Evolutionary conservation across 2,113 vertebrate genomes (phyloP), one percentile per base, ranked within the genome.

Genomic region (Psilopogon haemacephalus): DNA sequence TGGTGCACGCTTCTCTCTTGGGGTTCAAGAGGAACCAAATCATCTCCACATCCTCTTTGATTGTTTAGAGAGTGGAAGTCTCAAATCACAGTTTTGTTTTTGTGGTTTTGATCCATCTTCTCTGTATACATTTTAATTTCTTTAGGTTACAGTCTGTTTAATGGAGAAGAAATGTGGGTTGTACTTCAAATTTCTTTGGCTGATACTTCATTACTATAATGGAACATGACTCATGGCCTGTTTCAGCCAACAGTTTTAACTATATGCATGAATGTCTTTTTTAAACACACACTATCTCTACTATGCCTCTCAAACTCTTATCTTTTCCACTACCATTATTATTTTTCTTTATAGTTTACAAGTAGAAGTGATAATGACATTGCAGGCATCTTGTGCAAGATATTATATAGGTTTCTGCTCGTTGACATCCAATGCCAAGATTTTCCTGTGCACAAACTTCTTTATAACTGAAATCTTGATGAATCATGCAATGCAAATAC

Each of bases 231-330:
- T 95, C 62, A 81, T 11, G 11, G 46, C 10, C 56, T 19, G 7
- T 62, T 84, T 92, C 77, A 95, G 71, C 58, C 73, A 95, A 38
- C 28, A 72, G 38, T 64, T 93, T 94, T 90, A 90, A 86, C 60
- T 60, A 15, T 27, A 32, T 7, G n/a, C 17, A 64, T 60, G 38
- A 79, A 78, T 75, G 26, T 24, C 44, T 42, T 28, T 35, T 91
- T 84, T 54, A 64, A 81, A 56, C 27, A 74, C 7, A 21, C 16
- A 20, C 15, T 54, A 26, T 65, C n/a, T 28, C 71, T 50, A 67
- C 35, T 44, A 0, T 21, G 35, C 75, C 12, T 86, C 88, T 69
- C 67, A 21, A 27, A 6, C 13, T 71, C 40, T 86, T 48, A 13
- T 67, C 28, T 79, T 67, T 54, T 74, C 37, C 77, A 13, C 17